Evolutionary conservation across 2,113 vertebrate species (phyloP), one percentile per base, ranked within the genome.

Genomic region (Egretta garzetta): DNA sequence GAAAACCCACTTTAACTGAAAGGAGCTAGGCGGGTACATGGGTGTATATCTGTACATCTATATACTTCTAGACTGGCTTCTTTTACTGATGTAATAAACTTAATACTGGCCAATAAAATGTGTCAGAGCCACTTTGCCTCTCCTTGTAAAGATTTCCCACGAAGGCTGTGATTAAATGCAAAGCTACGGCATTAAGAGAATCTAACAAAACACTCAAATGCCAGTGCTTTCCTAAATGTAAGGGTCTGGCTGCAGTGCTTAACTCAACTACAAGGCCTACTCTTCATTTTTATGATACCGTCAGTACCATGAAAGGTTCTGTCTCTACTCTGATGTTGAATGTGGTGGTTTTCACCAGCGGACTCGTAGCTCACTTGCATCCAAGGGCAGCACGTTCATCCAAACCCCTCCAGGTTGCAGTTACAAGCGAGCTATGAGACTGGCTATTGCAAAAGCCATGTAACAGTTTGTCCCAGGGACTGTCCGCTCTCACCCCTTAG

Each of bases 71-170:
- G 68, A 14, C 52, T 71, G 80, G 47, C 67, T 88, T 37, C 41
- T 73, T 92, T 71, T 62, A 88, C 58, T 52, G 71, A 12, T 37
- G 67, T 37, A 37, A 71, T 93, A 94, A 86, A 88, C 41, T 45
- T 73, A 86, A 83, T 80, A 18, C 3, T 26, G 33, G 47, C 75
- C 84, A 86, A 90, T 97, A 95, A 97, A 96, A 83, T 47, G 14
- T 84, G 86, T 92, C 72, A 80, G 59, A 93, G 72, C 28, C 85
- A 75, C 80, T 95, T 88, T 63, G 47, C 55, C 63, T 92, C 72
- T 92, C 49, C 95, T 74, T 93, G 35, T 88, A 91, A 92, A 96
- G 52, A n/a, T 67, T 74, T 83, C 47, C 63, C 75, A 49, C 39
- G 45, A 75, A 93, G 33, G 35, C 41, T 47, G 27, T 71, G 85